Evolutionary conservation across 2,113 vertebrate genomes (phyloP).

Genomic region (Phasianus colchicus): DNA sequence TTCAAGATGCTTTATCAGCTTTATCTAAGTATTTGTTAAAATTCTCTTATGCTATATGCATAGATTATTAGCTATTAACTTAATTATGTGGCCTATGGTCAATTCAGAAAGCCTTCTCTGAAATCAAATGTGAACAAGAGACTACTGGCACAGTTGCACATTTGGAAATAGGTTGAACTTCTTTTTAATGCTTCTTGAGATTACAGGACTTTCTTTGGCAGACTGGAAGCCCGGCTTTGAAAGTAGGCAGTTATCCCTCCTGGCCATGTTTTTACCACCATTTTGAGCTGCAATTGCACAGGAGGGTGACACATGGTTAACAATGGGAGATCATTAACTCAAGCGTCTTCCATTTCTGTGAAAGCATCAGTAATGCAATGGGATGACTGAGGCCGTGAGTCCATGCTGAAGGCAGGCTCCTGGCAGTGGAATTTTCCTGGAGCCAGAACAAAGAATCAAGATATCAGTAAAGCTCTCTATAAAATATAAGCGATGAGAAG

Average conservation of each 20-base stretch:
- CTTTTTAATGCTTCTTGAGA: background rate
- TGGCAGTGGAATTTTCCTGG: slow-evolving; percentile 25
- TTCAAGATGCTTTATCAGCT: slow-evolving; percentile 44
- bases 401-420: slow-evolving; percentile 9
- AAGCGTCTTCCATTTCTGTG: slow-evolving; percentile 33
- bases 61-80: slow-evolving; percentile 25
- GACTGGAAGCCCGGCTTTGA: background rate
- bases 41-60: slow-evolving; percentile 7
- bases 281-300: slow-evolving; percentile 23
- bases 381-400: background rate
- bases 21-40: slow-evolving; percentile 21
- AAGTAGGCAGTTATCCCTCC: background rate
- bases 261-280: background rate
- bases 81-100: background rate
- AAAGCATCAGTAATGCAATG: background rate
- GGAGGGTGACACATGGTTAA: slow-evolving; percentile 8
- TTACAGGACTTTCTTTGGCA: background rate
- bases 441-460: slow-evolving; percentile 12
- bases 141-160: background rate
- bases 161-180: background rate
- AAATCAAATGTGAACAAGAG: background rate
- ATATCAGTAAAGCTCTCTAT: slow-evolving; percentile 5
- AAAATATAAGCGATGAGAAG: background rate
- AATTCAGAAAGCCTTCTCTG: background rate
- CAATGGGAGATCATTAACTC: slow-evolving; percentile 48